A percentile compares a stretch with the other conserved stretches of the same genome.
These are phyloP conservation scores for Siniperca obscura DNA, from an alignment of 2,797 vertebrate genomes.

Conservation along the genomic window DNA sequence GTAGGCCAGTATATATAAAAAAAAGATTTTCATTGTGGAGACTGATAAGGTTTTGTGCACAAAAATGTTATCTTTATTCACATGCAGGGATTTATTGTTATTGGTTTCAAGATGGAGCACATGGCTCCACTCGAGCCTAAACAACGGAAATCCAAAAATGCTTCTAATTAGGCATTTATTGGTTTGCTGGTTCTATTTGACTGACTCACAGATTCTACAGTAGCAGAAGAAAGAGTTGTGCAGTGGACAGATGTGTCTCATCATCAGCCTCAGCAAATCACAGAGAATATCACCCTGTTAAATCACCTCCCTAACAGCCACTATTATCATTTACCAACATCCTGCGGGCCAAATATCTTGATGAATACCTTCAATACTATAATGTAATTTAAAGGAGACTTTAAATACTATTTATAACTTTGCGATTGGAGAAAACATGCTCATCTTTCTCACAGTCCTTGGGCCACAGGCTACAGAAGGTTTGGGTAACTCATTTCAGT, in stretches of 20 bases:
- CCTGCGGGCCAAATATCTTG: not conserved
- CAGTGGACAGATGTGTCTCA: not conserved
- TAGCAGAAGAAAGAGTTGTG: not conserved
- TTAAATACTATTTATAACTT: conserved; percentile 27
- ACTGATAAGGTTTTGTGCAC: not conserved
- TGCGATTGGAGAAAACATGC: conserved; percentile 6
- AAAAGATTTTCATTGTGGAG: conserved; percentile 6
- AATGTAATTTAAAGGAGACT: conserved; percentile 1
- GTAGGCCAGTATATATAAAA: not conserved
- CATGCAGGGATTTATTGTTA: not conserved
- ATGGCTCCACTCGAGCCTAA: conserved; percentile 28
- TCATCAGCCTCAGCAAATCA: not conserved
- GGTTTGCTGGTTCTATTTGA: conserved; percentile 5
- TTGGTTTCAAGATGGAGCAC: conserved; percentile 15
- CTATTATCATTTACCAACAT: not conserved
- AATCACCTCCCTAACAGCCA: not conserved
- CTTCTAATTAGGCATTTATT: conserved; percentile 29
- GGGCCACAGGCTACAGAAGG: not conserved
- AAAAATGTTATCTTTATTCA: not conserved
- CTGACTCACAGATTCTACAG: conserved; percentile 4
- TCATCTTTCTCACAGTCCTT: not conserved
- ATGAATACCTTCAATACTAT: not conserved
- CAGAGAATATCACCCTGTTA: not conserved
- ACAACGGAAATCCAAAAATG: conserved; percentile 20
- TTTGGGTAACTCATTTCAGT: conserved; percentile 13